Conservation (phyloP, 2,888 invertebrate genomes). For the Drosophila limbata region DNA sequence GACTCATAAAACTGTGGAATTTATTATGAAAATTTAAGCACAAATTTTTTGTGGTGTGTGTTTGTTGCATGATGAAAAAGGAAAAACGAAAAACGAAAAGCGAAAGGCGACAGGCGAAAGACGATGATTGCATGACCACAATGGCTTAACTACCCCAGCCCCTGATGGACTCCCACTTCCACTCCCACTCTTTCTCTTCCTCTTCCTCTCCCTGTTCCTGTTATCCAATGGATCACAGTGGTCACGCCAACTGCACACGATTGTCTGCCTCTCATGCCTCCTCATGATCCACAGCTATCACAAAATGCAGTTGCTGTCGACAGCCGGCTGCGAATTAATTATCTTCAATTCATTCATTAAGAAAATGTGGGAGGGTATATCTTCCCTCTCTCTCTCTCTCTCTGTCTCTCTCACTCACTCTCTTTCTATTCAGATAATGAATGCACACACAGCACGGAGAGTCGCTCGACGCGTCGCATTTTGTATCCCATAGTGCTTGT, state of each 20-base stretch:
- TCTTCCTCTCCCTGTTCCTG: background rate
- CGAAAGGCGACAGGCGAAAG: slow-evolving; percentile 16
- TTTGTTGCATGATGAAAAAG: slow-evolving; percentile 49
- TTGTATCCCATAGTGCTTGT: slow-evolving; percentile 67
- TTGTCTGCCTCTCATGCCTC: background rate
- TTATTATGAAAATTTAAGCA: slow-evolving; percentile 50
- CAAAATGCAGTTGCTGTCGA: slow-evolving; percentile 61
- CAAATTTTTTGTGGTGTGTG: slow-evolving; percentile 19
- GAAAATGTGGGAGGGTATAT: slow-evolving; percentile 64
- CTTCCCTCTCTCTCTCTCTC: background rate
- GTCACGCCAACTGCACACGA: slow-evolving; percentile 63
- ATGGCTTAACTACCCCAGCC: slow-evolving; percentile 30
- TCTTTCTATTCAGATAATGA: slow-evolving; percentile 60
- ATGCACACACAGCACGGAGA: slow-evolving; percentile 66
- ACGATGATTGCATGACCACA: slow-evolving; percentile 62
- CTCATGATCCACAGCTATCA: slow-evolving; percentile 35
- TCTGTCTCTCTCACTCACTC: background rate
- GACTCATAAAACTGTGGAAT: slow-evolving; percentile 72
- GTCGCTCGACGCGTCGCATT: slow-evolving; percentile 24
- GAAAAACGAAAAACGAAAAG: slow-evolving; percentile 47
- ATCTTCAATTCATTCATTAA: slow-evolving; percentile 82
- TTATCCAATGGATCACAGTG: slow-evolving; percentile 25
- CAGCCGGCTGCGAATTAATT: slow-evolving; percentile 69
- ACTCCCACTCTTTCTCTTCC: background rate
- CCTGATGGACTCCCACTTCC: background rate